These are phyloP conservation scores for Emydoidea blandingii DNA, from an alignment of 2,797 vertebrate genomes.

Conservation along the genomic window DNA sequence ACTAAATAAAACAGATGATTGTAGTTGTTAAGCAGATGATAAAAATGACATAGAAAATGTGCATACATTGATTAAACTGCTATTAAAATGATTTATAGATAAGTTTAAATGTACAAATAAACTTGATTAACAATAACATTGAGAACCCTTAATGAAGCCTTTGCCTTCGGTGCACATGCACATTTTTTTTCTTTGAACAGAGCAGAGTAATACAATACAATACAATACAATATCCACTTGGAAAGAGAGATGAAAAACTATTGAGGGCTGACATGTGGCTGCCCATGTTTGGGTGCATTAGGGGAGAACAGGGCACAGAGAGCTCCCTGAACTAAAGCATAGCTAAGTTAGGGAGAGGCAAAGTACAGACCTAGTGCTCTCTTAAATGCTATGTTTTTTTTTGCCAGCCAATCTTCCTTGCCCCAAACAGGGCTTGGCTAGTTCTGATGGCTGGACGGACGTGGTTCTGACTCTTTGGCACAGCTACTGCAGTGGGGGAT, in stretches of 20 bases:
- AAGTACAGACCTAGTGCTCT: neutral
- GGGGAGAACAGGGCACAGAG: neutral
- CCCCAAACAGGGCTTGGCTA: neutral
- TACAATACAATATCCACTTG: neutral
- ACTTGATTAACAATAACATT: slow-evolving; percentile 45
- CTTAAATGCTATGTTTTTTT: neutral
- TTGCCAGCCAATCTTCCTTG: neutral
- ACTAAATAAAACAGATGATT: slow-evolving; percentile 41
- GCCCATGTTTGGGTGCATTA: neutral
- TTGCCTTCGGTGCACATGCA: neutral
- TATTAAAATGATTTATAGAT: slow-evolving; percentile 57
- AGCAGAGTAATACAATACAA: neutral
- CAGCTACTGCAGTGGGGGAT: neutral
- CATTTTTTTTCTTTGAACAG: neutral
- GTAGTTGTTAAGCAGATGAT: slow-evolving; percentile 52
- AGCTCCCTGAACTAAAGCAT: neutral
- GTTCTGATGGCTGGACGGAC: neutral
- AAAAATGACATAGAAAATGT: slow-evolving; percentile 54
- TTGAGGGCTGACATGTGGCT: neutral
- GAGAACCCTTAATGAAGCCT: slow-evolving; percentile 10
- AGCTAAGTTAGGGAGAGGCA: neutral
- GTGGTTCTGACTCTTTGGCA: neutral
- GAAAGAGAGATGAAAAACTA: neutral
- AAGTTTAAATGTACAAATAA: slow-evolving; percentile 44
- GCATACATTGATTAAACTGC: slow-evolving; percentile 53